phyloP scores from a whole-genome alignment of 1,140 invertebrate species.

The Drosophila nikananu region DNA sequence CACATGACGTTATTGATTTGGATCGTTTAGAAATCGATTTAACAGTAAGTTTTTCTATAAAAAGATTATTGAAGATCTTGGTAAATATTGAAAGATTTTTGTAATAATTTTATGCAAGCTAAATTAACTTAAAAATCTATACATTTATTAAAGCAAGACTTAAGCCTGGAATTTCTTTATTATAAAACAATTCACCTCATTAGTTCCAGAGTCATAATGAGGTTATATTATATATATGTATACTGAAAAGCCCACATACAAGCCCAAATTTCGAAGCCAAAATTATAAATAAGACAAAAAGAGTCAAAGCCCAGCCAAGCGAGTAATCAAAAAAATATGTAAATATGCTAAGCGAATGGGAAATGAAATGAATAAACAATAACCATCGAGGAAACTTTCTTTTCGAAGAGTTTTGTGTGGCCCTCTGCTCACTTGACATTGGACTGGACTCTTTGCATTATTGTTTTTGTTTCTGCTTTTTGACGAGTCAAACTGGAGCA shows the following conservation, averaged over 20 bases:
- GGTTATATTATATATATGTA: background rate
- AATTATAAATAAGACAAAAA: background rate
- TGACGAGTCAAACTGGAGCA: constrained; percentile 50
- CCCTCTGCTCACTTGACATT: constrained; percentile 68
- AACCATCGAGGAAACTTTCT: constrained; percentile 67
- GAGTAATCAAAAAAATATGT: constrained; percentile 36
- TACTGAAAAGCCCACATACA: background rate
- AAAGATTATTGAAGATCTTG: too few relatives aligned
- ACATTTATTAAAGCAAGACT: too few relatives aligned
- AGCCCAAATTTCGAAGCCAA: background rate
- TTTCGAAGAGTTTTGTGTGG: constrained; percentile 34
- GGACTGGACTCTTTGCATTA: constrained; percentile 39
- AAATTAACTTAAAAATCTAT: too few relatives aligned
- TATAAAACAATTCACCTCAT: too few relatives aligned
- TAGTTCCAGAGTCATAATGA: too few relatives aligned
- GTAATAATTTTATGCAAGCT: background rate
- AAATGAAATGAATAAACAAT: constrained; percentile 50
- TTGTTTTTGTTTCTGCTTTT: constrained; percentile 14
- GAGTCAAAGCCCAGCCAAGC: constrained; percentile 14
- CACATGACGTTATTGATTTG: constrained; percentile 6
- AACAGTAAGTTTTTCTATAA: background rate
- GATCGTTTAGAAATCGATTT: background rate
- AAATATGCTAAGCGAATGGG: constrained; percentile 34
- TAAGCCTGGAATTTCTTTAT: too few relatives aligned
- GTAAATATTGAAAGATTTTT: background rate